phyloP scores from a whole-genome alignment of 2,113 vertebrate species.

The Nannobrachium achirus region DNA sequence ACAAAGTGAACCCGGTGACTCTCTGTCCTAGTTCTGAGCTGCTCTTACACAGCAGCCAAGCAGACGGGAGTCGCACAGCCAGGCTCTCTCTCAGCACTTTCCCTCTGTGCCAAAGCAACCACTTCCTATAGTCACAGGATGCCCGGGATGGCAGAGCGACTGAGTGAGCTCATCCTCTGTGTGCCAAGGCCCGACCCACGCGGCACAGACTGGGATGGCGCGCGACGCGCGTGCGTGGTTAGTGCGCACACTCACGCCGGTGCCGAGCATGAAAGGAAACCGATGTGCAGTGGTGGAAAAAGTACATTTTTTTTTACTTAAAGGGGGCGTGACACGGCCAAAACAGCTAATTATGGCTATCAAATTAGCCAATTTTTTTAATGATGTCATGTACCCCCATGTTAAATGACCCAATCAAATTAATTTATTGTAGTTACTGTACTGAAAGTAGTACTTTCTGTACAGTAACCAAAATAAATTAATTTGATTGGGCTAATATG shows the following conservation, averaged over 20 bases:
- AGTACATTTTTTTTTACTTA: no score
- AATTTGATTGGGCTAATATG: no score
- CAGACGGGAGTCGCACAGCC: conserved; percentile 23
- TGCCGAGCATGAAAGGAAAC: no score
- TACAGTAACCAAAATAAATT: no score
- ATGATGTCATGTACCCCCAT: no score
- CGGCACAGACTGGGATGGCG: neutral
- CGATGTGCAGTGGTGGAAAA: no score
- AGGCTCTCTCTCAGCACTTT: conserved; percentile 25
- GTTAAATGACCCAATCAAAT: no score
- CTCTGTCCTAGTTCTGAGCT: conserved; percentile 18
- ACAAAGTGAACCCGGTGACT: conserved; percentile 39
- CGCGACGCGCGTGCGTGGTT: neutral
- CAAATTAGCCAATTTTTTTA: no score
- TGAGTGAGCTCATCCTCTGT: conserved; percentile 28
- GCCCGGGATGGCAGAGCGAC: conserved; percentile 35
- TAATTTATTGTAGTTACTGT: no score
- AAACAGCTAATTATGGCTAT: no score
- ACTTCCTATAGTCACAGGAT: conserved; percentile 56
- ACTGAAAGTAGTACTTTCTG: no score
- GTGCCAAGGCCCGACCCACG: neutral
- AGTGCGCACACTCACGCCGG: neutral
- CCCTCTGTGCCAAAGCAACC: conserved; percentile 40
- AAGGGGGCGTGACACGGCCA: no score
- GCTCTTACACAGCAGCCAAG: conserved; percentile 22